Evolutionary conservation across 2,797 vertebrate species (phyloP).

Genomic region (Mormyrus proboscirostris): DNA sequence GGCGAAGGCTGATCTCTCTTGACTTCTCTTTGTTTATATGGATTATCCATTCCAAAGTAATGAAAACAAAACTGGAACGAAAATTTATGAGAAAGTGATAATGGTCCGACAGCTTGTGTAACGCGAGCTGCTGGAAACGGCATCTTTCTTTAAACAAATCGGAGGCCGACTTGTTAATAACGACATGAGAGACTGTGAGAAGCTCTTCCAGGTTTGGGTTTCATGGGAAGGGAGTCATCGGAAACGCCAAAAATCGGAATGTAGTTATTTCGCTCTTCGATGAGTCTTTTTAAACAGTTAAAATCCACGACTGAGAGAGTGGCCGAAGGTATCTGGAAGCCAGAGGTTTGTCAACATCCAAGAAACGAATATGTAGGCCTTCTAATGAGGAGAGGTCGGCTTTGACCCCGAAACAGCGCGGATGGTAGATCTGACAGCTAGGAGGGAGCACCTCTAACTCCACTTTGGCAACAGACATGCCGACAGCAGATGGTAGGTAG

Average conservation of each 20-base stretch:
- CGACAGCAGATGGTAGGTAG: not conserved
- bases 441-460: not conserved
- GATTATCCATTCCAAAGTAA: slow-evolving; percentile 55
- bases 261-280: not conserved
- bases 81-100: slow-evolving; percentile 55
- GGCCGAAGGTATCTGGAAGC: not conserved
- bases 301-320: not conserved
- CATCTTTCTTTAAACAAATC: slow-evolving; percentile 42
- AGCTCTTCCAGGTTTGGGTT: not conserved
- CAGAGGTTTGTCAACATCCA: not conserved
- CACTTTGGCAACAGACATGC: not conserved
- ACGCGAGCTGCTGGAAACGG: slow-evolving; percentile 29
- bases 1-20: slow-evolving; percentile 36
- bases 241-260: not conserved
- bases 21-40: slow-evolving; percentile 57
- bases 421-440: not conserved
- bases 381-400: not conserved
- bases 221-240: not conserved
- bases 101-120: slow-evolving; percentile 36
- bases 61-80: slow-evolving; percentile 59
- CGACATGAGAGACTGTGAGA: slow-evolving; percentile 39
- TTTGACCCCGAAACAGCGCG: not conserved
- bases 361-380: not conserved
- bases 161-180: slow-evolving; percentile 42
- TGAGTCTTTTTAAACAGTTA: not conserved